Evolutionary conservation across 2,113 vertebrate genomes (phyloP), one percentile per base, ranked within the genome.

Genomic region (Synchiropus splendidus): DNA sequence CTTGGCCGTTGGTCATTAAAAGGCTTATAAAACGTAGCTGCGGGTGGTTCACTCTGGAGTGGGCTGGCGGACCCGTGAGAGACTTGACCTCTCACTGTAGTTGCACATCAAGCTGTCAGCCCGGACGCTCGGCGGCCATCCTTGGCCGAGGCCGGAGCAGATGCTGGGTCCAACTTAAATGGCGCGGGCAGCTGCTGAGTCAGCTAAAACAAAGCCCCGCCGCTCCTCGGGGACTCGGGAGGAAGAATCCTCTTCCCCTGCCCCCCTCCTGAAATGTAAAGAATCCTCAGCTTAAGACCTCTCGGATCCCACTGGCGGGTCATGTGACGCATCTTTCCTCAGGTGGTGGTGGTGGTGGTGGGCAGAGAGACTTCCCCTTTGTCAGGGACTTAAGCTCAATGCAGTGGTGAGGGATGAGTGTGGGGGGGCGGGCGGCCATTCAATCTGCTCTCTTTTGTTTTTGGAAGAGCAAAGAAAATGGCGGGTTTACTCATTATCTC

Each of bases 351-450:
- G 43, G 14, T n/a, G n/a, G n/a, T n/a, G n/a, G n/a, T n/a, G n/a
- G 79, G 90, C 77, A 85, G 82, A 84, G 64, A 61, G 77, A 74
- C 75, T 80, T 82, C 84, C 83, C 76, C 88, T 92, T 92, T 94
- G 89, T 90, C 86, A 88, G 82, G 80, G 86, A 65, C 82, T 86
- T 87, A 76, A 80, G 71, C 82, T 87, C 86, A 84, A 83, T 78
- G 67, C 59, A 58, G 59, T 14, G 64, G 42, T 82, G 82, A 82
- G 66, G 69, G 82, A 83, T 82, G 74, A 67, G 61, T 48, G n/a
- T 70, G 12, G 4, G 51, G 70, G 75, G 88, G 84, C 58, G 57
- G 75, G 56, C 58, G 53, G 67, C 57, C 79, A 85, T 88, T 77
- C 83, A 79, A 84, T 87, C 85, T 69, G 36, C 83, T 78, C 77